Base-by-base conservation (phyloP, 2,113 vertebrate genomes). In the Anarrhichthys ocellatus region DNA sequence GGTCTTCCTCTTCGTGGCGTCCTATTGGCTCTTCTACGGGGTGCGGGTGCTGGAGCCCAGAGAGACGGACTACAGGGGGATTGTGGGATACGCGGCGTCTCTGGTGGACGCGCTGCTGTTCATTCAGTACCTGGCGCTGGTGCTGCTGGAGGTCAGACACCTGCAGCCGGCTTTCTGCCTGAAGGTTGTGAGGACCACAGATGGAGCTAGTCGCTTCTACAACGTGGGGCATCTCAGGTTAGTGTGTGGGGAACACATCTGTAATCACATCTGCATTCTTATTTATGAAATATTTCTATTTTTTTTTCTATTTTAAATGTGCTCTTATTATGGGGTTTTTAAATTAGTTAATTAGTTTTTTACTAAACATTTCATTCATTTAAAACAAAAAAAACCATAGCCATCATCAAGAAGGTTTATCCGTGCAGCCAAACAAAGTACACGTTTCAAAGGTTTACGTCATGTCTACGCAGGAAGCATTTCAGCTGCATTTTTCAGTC, bases 11-110 rank as follows among this genome's bases (percentile, higher is more conserved):
- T 96, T 98, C 0, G 95, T 97, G 0, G 96, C 96, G 0, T 97
- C 97, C 81, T 98, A 98, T 83, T 98, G 97, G 97, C 96, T 98
- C 2, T 97, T 98, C 68, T 98, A 98, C 0, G 97, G 96, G 0
- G 97, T 97, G 0, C 90, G 97, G 1, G 95, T 98, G 76, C 80
- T 98, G 94, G 97, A 97, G 1, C 92, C 96, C 0, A 91, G 94
- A 2, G 96, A 97, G 50, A 93, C 95, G 9, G 93, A 96, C 86
- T 98, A 97, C 93, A 94, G 96, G 48, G 97, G 93, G 0, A 96
- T 98, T 52, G 97, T 97, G 83, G 97, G 97, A 85, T 98, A 96
- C 0, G 96, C 97, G 0, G 97, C 97, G 0, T 97, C 97, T 0
- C 72, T 98, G 89, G 96, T 97, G 93, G 97, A 98, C 0, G 96